phyloP scores from a whole-genome alignment of 2,888 invertebrate genomes.

The Mesorhabditis spiculigera region DNA sequence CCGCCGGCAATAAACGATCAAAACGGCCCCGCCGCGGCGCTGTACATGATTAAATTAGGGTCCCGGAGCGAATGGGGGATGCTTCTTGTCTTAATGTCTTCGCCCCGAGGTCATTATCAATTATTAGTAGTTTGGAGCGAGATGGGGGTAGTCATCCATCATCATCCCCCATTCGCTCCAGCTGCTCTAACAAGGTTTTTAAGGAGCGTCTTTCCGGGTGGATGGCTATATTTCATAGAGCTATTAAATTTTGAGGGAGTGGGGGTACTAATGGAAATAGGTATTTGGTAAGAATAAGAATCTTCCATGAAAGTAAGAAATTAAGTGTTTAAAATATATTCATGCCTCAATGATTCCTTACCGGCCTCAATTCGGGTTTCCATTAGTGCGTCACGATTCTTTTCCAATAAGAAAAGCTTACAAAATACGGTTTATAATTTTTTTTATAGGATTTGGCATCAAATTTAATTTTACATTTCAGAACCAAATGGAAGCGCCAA shows the following conservation, averaged over 20 bases:
- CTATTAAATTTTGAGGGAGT: no score
- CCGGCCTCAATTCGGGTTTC: neutral
- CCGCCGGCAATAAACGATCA: neutral
- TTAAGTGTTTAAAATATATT: no score
- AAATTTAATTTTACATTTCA: conserved; percentile 60
- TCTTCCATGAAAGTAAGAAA: no score
- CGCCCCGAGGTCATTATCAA: neutral
- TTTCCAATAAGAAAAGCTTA: neutral
- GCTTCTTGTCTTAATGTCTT: neutral
- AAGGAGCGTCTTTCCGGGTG: no score
- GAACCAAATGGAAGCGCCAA: conserved; percentile 98
- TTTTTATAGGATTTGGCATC: neutral
- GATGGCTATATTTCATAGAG: no score
- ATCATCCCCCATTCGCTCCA: neutral
- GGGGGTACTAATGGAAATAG: no score
- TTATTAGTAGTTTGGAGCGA: neutral
- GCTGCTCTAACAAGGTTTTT: no score
- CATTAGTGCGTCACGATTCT: neutral
- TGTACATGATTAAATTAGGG: conserved; percentile 1
- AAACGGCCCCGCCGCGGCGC: no score
- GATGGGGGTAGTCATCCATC: neutral
- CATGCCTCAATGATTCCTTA: neutral
- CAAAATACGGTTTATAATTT: neutral
- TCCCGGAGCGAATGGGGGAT: neutral
- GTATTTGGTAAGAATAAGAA: no score